Percentiles rank a stretch among this genome's conserved stretches.
These are phyloP conservation scores for Dromococcyx pavoninus DNA, from an alignment of 2,797 vertebrate species.

Conservation along the genomic window DNA sequence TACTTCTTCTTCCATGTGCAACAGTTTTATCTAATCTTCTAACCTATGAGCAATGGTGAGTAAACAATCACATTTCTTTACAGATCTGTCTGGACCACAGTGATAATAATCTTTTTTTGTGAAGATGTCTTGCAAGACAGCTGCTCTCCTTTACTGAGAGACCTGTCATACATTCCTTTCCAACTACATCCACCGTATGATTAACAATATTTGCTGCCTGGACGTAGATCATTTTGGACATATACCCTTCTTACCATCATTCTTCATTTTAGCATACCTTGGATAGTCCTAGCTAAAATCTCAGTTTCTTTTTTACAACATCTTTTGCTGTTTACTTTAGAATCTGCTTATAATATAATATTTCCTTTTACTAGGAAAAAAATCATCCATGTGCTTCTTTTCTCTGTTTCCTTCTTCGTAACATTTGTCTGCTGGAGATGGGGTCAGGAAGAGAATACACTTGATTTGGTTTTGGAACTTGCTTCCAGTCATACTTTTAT, in stretches of 20 bases:
- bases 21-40: slow-evolving; percentile 34
- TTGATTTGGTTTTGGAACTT: background rate
- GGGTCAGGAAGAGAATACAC: background rate
- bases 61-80: background rate
- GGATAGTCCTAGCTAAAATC: background rate
- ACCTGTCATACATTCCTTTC: background rate
- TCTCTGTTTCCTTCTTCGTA: background rate
- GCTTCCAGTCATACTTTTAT: background rate
- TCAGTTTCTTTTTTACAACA: background rate
- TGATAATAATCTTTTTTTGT: slow-evolving; percentile 36
- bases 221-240: background rate
- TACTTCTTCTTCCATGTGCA: background rate
- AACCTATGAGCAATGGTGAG: slow-evolving; percentile 7
- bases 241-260: background rate
- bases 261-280: background rate
- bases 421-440: background rate
- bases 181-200: background rate
- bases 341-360: background rate
- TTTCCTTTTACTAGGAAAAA: background rate
- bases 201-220: background rate
- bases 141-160: background rate
- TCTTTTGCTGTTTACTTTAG: background rate
- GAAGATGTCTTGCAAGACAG: background rate
- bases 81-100: slow-evolving; percentile 25
- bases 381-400: background rate